Base-by-base conservation (phyloP, 2,888 invertebrate species). In the Eudemis profundana region DNA sequence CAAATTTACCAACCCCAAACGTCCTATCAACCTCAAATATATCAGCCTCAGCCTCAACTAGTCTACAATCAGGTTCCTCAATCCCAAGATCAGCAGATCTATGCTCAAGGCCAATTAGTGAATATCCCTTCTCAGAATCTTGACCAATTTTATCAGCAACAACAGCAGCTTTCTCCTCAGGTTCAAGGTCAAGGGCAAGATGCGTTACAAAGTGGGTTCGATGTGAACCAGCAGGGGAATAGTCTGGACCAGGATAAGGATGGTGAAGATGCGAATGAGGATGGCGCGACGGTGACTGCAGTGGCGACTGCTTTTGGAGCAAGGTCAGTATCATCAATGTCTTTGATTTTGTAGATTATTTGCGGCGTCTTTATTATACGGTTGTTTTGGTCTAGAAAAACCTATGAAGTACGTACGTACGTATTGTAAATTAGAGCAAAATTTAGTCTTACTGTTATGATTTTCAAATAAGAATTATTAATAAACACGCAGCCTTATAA, bases 251-350 rank as follows among this genome's bases (percentile, higher is more conserved):
- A 70, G 17, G 81, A 84, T 54, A 80, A 83, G 19, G 76, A 79
- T 53, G 78, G 79, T 12, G 71, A 82, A 1, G 78, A 75, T 42
- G 77, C 79, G 2, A 64, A 73, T 36, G 78, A 82, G 29, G 79
- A 78, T 46, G 81, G 77, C n/a, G 73, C 75, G 49, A 85, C 74
- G 23, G 88, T 84, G 0, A 86, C 86, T 3, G 89, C 92, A 1
- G 87, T 90, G 0, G 90, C 92, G 1, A 90, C 90, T 36, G 89
- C 89, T 66, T 91, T 90, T 73, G 92, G 90, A 8, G 66, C 88
- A 74, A 90, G 91, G 91, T 90, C 65, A 81, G 85, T 81, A 14
- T 12, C 1, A 36, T 19, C 1, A n/a, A 15, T 3, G 5, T 23
- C 5, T 23, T 23, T 5, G 5, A 5, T 23, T 23, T n/a, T n/a